Base-by-base conservation (phyloP, 1,140 invertebrate species). In the Papilio machaon region DNA sequence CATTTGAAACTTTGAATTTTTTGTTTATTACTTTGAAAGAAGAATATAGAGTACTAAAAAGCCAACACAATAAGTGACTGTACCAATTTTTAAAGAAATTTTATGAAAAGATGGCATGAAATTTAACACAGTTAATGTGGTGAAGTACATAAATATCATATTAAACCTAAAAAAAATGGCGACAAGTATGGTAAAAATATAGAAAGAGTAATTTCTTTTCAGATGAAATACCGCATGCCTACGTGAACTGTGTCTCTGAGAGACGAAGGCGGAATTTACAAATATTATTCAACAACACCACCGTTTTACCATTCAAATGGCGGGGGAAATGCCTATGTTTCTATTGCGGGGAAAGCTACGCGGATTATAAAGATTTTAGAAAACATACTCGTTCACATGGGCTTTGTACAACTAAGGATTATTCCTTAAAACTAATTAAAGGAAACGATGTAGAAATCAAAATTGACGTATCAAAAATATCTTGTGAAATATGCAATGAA, bases 291-390 rank as follows among this genome's bases (percentile, higher is more conserved):
- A 91, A 94, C 86, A 87, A 89, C 83, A 93, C 91, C 0, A 86
- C 90, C 9, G 87, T 94, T 67, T 86, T 93, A 47, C 93, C 93
- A 15, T 94, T 94, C 84, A 94, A 93, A 90, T 93, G 93, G 93
- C 82, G 88, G 15, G 88, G 89, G 23, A 89, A 83, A 81, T 92
- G 89, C 76, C 81, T 88, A 3, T 94, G 92, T 82, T 94, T 93
- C 82, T 92, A 91, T 82, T 94, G 92, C 81, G 88, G 88, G 4
- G 84, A 91, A 81, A 86, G 80, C n/a, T 90, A 84, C 79, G 43
- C 81, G 0, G 86, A 91, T 64, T 92, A 94, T 79, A 30, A 73
- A 2, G 87, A 91, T 5, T 89, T 94, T 30, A 90, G 82, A 81
- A 91, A 91, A 23, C 93, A 94, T 79, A 93, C 90, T 0, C 88